Base-by-base conservation (phyloP, 64 coral and sea anemone genomes). In the Stichodactyla mertensii region DNA sequence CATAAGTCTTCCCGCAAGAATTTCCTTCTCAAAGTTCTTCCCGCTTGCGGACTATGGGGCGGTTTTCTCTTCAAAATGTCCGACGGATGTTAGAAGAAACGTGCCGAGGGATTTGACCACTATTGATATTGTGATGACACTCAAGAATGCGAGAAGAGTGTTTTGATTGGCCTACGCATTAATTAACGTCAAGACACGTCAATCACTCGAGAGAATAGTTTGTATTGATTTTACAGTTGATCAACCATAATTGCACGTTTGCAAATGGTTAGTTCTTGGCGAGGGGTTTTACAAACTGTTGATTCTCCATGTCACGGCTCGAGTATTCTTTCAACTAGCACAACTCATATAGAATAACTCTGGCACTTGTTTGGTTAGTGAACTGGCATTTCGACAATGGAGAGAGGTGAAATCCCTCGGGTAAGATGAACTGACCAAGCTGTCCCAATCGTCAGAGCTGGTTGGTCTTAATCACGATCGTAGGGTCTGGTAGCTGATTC, bases 101-200 rank as follows among this genome's bases (percentile, higher is more conserved):
- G 78, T 81, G 78, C 78, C 78, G 78, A 81, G 78, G 54, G 83
- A 85, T 85, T 85, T 60, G 83, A 85, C 83, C 60, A 57, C 27
- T 51, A 61, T 19, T 28, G 52, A 92, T 92, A 90, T 61, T 80
- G 85, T 93, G 94, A 84, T 97, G 94, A 97, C 88, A 97, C 56
- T 86, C 55, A 80, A 90, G 94, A 97, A 97, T 97, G 94, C 85
- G 83, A 57, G 82, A 67, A 15, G 80, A 53, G 82, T 79, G 59
- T 83, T 93, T 92, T 97, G 94, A 97, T 97, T 97, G 94, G 94
- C 86, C 87, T 92, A 92, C 18, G 91, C 91, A 90, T 96, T 90
- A 97, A 97, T 97, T 88, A 93, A 83, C 85, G 81, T 92, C 79
- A 64, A 89, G 58, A 64, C 80, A 79, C 91, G 94, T 97, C 94